Evolutionary conservation across 2,797 vertebrate species (phyloP).

Genomic region (Rhinella marina): DNA sequence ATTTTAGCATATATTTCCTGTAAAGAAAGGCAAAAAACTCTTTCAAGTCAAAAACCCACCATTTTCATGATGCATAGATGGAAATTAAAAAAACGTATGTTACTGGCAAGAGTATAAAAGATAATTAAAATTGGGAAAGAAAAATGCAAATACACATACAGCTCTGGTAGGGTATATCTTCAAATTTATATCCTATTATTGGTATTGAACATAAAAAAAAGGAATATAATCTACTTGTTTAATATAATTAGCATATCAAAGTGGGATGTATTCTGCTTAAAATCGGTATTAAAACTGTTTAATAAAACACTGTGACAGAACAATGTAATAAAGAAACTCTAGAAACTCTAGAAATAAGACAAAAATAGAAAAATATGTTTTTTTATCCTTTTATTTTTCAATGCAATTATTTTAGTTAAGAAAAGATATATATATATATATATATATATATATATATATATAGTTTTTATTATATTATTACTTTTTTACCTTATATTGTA

Average conservation of each 20-base stretch:
- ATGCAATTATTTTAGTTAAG: background rate
- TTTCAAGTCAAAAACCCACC: constrained; percentile 22
- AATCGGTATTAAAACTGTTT: background rate
- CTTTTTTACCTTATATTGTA: no score
- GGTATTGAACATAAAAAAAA: constrained; percentile 54
- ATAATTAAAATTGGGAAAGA: constrained; percentile 34
- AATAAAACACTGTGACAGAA: background rate
- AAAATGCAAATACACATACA: constrained; percentile 35
- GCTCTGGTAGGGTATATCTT: constrained; percentile 50
- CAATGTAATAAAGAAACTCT: background rate
- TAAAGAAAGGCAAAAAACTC: constrained; percentile 42
- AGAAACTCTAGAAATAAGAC: background rate
- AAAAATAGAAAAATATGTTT: background rate
- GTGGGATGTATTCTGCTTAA: constrained; percentile 3
- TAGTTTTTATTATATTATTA: no score
- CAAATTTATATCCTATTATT: constrained; percentile 58
- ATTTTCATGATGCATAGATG: constrained; percentile 53
- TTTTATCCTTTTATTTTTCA: background rate
- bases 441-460: no score
- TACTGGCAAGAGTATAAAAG: constrained; percentile 47
- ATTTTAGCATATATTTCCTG: constrained; percentile 53
- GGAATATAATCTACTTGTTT: constrained; percentile 55
- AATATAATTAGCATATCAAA: constrained; percentile 46
- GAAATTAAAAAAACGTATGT: constrained; percentile 28
- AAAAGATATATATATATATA: background rate